Evolutionary conservation across 2,113 vertebrate genomes (phyloP).

Genomic region (Marcusenius ussheri): DNA sequence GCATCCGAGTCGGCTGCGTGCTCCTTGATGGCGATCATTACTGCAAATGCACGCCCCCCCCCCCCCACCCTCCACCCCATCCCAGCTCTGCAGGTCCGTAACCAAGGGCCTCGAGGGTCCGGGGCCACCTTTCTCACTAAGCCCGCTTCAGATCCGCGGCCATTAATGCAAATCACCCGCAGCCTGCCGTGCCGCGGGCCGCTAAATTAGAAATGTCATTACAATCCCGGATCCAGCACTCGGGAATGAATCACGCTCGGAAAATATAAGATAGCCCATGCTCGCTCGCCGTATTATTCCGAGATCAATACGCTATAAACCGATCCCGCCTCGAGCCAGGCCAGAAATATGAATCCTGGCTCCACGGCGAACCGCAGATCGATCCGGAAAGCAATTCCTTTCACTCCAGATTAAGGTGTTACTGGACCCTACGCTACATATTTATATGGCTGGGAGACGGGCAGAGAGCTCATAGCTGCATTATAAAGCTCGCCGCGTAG

Average conservation of each 20-base stretch:
- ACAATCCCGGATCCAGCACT: neutral
- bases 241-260: slow-evolving; percentile 8
- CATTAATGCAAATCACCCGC: neutral
- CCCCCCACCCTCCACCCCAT: too few relatives aligned
- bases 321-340: neutral
- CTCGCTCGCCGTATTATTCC: neutral
- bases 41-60: neutral
- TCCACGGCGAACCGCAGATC: neutral
- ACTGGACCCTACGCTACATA: neutral
- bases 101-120: neutral
- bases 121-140: neutral
- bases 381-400: slow-evolving; percentile 5
- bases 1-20: neutral
- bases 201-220: slow-evolving; percentile 7
- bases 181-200: neutral
- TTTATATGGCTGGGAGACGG: neutral
- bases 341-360: slow-evolving; percentile 18
- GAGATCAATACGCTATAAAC: slow-evolving; percentile 9
- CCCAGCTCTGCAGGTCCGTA: neutral
- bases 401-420: slow-evolving; percentile 15
- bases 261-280: neutral
- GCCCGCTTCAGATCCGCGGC: neutral
- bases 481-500: neutral
- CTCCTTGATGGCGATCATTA: neutral
- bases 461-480: neutral